Evolutionary conservation across 2,797 vertebrate species (phyloP), one percentile per base, ranked within the genome.

Genomic region (Anguilla marmorata): DNA sequence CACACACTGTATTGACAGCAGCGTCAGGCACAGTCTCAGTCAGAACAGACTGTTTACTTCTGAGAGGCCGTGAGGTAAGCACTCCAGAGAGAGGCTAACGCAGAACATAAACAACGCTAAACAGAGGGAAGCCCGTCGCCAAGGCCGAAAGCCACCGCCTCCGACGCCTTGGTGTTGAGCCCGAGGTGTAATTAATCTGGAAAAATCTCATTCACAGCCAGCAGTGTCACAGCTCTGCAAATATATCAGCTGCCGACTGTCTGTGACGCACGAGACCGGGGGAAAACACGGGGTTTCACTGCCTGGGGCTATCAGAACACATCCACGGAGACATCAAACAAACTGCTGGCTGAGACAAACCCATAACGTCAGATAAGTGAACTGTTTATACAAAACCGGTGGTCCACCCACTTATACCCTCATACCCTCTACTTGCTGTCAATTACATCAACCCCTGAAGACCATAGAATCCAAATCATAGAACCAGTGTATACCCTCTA

Each of bases 111-210:
- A 93, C 88, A 90, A 89, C 87, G 74, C 30, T 85, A 89, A 63
- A 50, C 74, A 88, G 88, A 86, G 89, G 87, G 6, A 8, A 92
- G 90, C 89, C 86, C 85, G 66, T 30, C 84, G 88, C 63, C 87
- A 89, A 87, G 86, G 90, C 88, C 88, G 88, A 95, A 93, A 95
- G 95, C 93, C 91, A 90, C 89, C 87, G 92, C 93, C 92, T 94
- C 94, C 91, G 93, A 85, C 88, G 86, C 90, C 88, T 88, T 85
- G 80, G 84, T 91, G 90, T 16, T 21, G 89, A 94, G 92, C 91
- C 89, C 88, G 74, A 88, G 41, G 93, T 94, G 94, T 94, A 93
- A 92, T 94, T 93, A 93, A 94, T 92, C 90, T 87, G 88, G 91
- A 92, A 91, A 90, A 89, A 52, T 92, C 92, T 90, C 85, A 45